Percentiles rank a stretch among this genome's conserved stretches.
Conservation (phyloP, 2,888 invertebrate species). For the Stenchaetothrips biformis region DNA sequence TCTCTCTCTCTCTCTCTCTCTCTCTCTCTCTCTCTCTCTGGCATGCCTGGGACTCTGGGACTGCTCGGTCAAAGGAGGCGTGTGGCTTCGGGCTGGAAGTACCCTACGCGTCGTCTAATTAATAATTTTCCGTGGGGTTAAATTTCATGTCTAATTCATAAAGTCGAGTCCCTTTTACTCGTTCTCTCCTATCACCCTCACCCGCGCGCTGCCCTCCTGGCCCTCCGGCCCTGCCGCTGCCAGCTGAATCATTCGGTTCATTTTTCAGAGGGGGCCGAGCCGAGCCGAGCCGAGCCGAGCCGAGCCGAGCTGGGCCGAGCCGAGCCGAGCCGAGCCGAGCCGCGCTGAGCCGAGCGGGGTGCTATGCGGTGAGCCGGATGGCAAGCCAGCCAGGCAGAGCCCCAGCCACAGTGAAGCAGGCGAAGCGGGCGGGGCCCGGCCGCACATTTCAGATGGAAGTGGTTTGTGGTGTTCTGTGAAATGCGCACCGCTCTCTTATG, state of each 20-base stretch:
- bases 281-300: not conserved
- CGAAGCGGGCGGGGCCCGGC: not conserved
- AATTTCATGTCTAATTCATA: not conserved
- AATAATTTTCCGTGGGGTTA: not conserved
- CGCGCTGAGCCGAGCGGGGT: too few species aligned
- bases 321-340: not conserved
- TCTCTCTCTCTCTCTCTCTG: not conserved
- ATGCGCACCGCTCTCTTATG: conserved; percentile 13
- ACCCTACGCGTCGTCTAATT: not conserved
- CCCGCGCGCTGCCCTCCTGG: too few species aligned
- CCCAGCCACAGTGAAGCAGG: too few species aligned
- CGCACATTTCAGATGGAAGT: conserved; percentile 23
- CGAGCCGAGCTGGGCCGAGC: too few species aligned
- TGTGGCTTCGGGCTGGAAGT: not conserved
- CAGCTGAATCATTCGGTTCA: not conserved
- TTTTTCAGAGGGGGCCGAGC: not conserved
- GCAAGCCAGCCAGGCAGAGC: too few species aligned
- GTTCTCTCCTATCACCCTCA: too few species aligned
- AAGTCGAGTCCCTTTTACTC: not conserved
- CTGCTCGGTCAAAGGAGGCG: not conserved
- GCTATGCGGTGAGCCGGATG: too few species aligned
- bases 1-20: not conserved
- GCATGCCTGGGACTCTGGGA: not conserved
- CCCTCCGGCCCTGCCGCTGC: too few species aligned
- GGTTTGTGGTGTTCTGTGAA: conserved; percentile 21